phyloP scores from a whole-genome alignment of 2,113 vertebrate species.

The Cephalopholis sonnerati region DNA sequence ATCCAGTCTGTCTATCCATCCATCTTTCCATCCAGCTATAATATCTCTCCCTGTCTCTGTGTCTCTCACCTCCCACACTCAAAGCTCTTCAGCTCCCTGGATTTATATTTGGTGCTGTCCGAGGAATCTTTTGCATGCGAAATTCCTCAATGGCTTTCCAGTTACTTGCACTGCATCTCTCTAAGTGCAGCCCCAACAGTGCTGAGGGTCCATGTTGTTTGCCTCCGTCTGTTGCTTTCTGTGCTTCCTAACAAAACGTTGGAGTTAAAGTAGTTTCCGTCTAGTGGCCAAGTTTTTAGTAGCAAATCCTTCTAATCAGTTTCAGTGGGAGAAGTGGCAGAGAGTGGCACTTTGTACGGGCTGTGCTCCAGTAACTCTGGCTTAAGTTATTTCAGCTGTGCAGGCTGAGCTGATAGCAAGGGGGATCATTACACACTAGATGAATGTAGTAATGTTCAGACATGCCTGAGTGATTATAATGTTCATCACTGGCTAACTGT shows the following conservation, averaged over 20 bases:
- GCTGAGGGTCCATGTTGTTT: conserved; percentile 6
- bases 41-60: background rate
- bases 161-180: conserved; percentile 45
- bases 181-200: conserved; percentile 18
- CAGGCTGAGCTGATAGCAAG: background rate
- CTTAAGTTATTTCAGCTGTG: conserved; percentile 13
- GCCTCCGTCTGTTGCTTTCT: conserved; percentile 12
- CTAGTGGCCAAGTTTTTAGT: conserved; percentile 29
- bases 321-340: conserved; percentile 4
- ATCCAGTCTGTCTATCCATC: conserved; percentile 18
- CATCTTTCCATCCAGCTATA: conserved; percentile 21
- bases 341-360: conserved; percentile 7
- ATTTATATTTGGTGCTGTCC: conserved; percentile 49
- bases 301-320: conserved; percentile 39
- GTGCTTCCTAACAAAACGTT: conserved; percentile 19
- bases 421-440: background rate
- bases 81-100: conserved; percentile 27
- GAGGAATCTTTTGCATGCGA: conserved; percentile 15
- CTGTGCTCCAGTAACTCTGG: conserved; percentile 6
- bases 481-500: background rate
- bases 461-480: background rate
- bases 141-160: conserved; percentile 50
- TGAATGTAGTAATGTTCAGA: background rate
- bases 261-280: conserved; percentile 15
- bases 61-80: conserved; percentile 30